Base-by-base conservation (phyloP, 2,888 invertebrate genomes). In the Stramonita haemastoma region DNA sequence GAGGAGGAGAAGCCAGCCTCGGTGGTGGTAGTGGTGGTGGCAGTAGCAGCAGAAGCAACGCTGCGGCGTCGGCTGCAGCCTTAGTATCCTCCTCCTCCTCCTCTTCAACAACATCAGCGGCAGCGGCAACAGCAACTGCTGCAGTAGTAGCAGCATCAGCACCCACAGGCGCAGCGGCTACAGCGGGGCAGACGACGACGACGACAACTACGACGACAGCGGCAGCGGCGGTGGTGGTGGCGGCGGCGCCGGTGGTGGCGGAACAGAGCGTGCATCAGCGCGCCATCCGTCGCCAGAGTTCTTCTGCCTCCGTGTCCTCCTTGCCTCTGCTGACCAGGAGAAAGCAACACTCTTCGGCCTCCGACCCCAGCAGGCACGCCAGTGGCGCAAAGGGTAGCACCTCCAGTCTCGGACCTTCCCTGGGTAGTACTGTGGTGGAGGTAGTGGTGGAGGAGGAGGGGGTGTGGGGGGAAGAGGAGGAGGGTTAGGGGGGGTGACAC, bases 1-100 rank as follows among this genome's bases (percentile, higher is more conserved):
- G 85, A 29, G 89, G 87, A 34, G 79, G 87, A 66, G 89, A 89
- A 66, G 60, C 87, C 26, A 87, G 84, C n/a, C 86, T 86, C 56
- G 56, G 77, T 83, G 88, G 81, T 57, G 88, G 84, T 56, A 87
- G 87, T 34, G 66, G 73, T 81, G 88, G 81, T 56, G 88, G 89
- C n/a, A n/a, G n/a, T n/a, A n/a, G n/a, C n/a, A n/a, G n/a, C 46
- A 46, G 46, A 46, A 46, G 46, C 46, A 46, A 8, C 46, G 46
- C 46, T 46, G 46, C 46, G 46, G 46, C 46, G 46, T 46, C 46
- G 46, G 46, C 46, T 2, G 2, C 46, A 46, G 46, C 8, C 8
- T 46, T 8, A 46, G 46, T 2, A 8, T 46, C 46, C 46, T 46
- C 46, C 8, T 46, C 46, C 2, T 46, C 46, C 4, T 46, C 46